Evolutionary conservation across 92 coral and sea anemone genomes (phyloP), one percentile per base, ranked within the genome.

Genomic region (Siderastrea radians): DNA sequence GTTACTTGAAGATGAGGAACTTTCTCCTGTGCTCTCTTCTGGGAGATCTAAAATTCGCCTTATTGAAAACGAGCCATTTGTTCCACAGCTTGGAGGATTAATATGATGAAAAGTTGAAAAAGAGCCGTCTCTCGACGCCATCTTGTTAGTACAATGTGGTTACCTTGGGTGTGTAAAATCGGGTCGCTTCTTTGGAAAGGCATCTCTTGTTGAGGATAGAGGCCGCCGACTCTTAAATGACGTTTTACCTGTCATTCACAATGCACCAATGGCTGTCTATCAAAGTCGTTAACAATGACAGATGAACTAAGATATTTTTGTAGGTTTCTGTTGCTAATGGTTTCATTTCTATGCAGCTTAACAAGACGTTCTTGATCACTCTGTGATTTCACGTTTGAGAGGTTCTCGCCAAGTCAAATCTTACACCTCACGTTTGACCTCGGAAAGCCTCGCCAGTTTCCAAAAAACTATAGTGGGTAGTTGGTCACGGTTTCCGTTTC

Each of bases 191-290:
- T 46, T 16, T 66, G 49, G 49, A 65, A 66, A 65, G 49, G 73
- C 47, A 16, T 38, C 62, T 53, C 62, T 79, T 49, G 65, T 16
- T 17, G 84, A 65, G 19, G 61, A 80, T 51, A 67, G 84, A 53
- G 84, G 62, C 74, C 8, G 69, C 69, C 17, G 51, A 19, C 80
- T 78, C 58, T 62, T 11, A 51, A 66, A 66, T 80, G 84, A 80
- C 84, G 75, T 66, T 80, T 11, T 65, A 63, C 64, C 49, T 80
- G 84, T 80, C 84, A 80, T 67, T 80, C 84, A 80, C 84, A 65
- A 11, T 66, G 51, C 62, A 68, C 75, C 84, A 80, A 80, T 80
- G 74, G 50, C 57, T 7, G 84, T 63, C 15, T 52, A 11, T 15
- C 50, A 9, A 16, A 38, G 19, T 80, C 74, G 62, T 66, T 52